Base-by-base conservation (phyloP, 2,888 invertebrate species). In the Eristalis arbustorum region DNA sequence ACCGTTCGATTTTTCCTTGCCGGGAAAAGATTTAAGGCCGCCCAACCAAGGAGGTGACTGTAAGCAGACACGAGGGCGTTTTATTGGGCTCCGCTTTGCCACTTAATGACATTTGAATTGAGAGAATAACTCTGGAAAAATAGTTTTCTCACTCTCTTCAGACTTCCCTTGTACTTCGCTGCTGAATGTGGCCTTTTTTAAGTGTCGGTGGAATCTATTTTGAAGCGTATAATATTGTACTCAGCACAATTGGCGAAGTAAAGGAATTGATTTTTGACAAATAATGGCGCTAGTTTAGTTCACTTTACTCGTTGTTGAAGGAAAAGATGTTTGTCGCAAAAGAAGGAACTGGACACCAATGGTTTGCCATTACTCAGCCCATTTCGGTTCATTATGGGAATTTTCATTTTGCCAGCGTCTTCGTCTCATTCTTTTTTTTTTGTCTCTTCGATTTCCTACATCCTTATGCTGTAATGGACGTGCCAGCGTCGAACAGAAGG, bases 351-450 rank as follows among this genome's bases (percentile, higher is more conserved):
- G 31, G 0, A 31, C 31, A 31, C 69, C 74, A 84, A 79, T 84
- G 80, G 79, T 84, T 63, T 73, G n/a, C 68, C 76, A 80, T 84
- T 80, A 80, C 68, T 80, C 76, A 68, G 72, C 49, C 75, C 62
- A 80, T 80, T 76, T 71, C 49, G 72, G 71, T 75, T 62, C 84
- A 84, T 76, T 76, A 68, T 56, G 67, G 63, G 67, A 68, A 80
- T 80, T 84, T 84, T 57, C 71, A 63, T 72, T 74, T 28, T 34
- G 49, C 49, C 6, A n/a, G 62, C 57, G 23, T 61, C 37, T 37
- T 57, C 69, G 61, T 18, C 10, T 68, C 14, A n/a, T 13, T 18
- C 62, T 49, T 69, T 37, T 40, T 14, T 42, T 62, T 31, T 18
- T 31, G 28, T 72, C 42, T 67, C 56, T 34, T 4, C 14, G 42